Evolutionary conservation across 2,113 vertebrate genomes (phyloP).

Genomic region (Nansenia antarctica): DNA sequence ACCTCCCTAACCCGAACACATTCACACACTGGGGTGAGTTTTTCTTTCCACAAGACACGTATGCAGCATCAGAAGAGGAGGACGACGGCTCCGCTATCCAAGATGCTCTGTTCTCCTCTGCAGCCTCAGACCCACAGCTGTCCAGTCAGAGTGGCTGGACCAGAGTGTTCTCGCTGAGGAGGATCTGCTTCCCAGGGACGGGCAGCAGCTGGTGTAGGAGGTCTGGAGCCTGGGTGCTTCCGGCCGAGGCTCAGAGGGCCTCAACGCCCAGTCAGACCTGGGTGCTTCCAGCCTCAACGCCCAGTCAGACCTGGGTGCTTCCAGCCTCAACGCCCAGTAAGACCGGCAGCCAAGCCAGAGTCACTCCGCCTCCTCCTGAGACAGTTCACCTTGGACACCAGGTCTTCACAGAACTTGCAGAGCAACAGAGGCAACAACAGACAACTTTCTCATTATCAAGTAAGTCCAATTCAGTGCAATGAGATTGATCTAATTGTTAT

Average conservation of each 20-base stretch:
- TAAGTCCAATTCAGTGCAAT: conserved; percentile 40
- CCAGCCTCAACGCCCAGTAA: background rate
- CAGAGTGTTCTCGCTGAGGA: conserved; percentile 48
- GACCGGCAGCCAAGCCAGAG: conserved; percentile 11
- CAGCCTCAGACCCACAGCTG: conserved; percentile 65
- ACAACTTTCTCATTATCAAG: conserved; percentile 62
- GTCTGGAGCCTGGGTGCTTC: conserved; percentile 48
- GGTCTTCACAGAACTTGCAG: conserved; percentile 36
- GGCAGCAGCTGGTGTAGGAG: conserved; percentile 52
- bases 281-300: no score
- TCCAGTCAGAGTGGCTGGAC: conserved; percentile 37
- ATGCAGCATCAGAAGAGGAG: conserved; percentile 36
- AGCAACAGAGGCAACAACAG: conserved; percentile 35
- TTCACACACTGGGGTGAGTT: conserved; percentile 74
- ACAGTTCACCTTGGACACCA: conserved; percentile 12
- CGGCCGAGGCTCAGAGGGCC: conserved; percentile 9
- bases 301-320: no score
- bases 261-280: no score
- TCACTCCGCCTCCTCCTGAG: background rate
- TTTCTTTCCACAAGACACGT: conserved; percentile 64
- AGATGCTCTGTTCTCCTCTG: background rate
- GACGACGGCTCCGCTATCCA: conserved; percentile 40
- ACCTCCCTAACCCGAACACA: conserved; percentile 79
- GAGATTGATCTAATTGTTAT: background rate
- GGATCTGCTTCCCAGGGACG: conserved; percentile 49